Evolutionary conservation across 1,140 invertebrate species (phyloP), one percentile per base, ranked within the genome.

Genomic region (Dryas iulia): DNA sequence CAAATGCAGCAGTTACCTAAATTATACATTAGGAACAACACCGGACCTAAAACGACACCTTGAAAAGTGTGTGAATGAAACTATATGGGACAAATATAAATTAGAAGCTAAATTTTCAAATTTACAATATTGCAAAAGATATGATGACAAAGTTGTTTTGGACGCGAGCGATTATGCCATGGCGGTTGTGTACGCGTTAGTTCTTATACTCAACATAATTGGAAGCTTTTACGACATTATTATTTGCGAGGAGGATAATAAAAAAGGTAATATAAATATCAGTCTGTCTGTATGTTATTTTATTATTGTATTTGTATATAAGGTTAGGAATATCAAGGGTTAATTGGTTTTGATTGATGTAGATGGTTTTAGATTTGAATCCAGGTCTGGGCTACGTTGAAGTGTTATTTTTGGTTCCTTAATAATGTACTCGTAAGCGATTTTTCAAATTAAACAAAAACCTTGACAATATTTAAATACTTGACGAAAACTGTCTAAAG

Each of bases 181-280:
- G 3, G 65, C 71, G 56, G 18, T 60, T 11, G 59, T 82, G 21
- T 79, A 77, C 56, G 59, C 72, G n/a, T n/a, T 72, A 10, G 7
- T 82, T 31, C n/a, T 80, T 4, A 56, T 75, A 12, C 25, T 79
- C 1, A 77, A 79, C 24, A 24, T 66, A 30, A 64, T 74, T 54
- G 80, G 76, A 73, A 81, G 67, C 52, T 69, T 70, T 8, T 84
- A 86, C 39, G 83, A 86, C 62, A 33, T 72, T 28, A 65, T 73
- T 11, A 56, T 65, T 52, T 78, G 66, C 33, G 77, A 72, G 14
- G 65, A 80, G 47, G 63, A 73, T 26, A 71, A 56, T 10, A 82
- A 84, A 69, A 61, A 63, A 68, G 84, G 86, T 89, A 72, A 74
- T 56, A 14, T 14, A 18, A 56, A 56, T n/a, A 56, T n/a, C n/a